A percentile compares a stretch with the other conserved stretches of the same genome.
These are phyloP conservation scores for Conger conger DNA, from an alignment of 2,113 vertebrate species.

Conservation along the genomic window DNA sequence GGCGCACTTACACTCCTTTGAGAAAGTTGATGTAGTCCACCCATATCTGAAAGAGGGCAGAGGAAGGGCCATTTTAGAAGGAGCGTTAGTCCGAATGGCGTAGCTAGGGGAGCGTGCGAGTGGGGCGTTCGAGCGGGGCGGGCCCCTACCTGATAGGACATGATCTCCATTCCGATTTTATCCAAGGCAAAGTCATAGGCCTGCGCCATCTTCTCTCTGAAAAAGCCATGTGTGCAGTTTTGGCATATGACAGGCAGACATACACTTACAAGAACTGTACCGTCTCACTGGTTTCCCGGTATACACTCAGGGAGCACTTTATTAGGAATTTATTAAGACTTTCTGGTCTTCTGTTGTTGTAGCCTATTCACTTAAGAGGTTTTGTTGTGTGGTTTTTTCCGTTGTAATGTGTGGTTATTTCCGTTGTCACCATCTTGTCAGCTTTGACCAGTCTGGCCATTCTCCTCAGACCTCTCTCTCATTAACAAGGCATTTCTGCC, in stretches of 20 bases:
- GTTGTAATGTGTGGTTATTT: no score
- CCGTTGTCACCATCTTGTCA: no score
- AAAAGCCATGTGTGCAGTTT: neutral
- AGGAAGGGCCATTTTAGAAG: constrained; percentile 29
- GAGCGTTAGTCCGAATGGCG: neutral
- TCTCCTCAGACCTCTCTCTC: no score
- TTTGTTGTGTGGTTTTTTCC: no score
- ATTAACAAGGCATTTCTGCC: no score
- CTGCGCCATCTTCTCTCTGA: constrained; percentile 99
- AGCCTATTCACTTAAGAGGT: no score
- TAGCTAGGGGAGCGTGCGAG: neutral
- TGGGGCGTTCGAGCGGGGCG: neutral
- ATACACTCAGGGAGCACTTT: no score
- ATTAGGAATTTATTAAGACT: no score
- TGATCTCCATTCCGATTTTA: constrained; percentile 99
- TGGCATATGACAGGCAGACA: neutral
- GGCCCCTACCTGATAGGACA: constrained; percentile 92
- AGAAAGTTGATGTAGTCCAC: constrained; percentile 99
- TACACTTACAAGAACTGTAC: neutral
- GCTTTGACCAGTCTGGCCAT: no score
- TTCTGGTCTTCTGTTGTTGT: no score
- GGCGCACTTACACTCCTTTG: constrained; percentile 94
- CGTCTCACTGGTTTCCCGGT: neutral
- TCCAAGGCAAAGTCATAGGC: constrained; percentile 98
- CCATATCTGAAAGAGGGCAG: constrained; percentile 84